These are phyloP conservation scores for Macrosoma leucophasiata DNA, from an alignment of 2,888 invertebrate species.

Conservation along the genomic window DNA sequence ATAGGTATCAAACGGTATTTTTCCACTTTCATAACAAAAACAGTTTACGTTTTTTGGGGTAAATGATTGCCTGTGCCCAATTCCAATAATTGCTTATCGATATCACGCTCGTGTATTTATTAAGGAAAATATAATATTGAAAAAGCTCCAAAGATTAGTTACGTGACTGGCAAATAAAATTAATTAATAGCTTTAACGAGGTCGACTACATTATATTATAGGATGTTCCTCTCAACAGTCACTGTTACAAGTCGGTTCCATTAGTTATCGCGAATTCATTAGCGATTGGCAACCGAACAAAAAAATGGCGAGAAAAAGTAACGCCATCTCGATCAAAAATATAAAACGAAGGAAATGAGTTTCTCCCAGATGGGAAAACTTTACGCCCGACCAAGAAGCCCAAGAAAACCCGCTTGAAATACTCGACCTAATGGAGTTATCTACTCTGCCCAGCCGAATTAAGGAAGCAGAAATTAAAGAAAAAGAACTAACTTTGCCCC, in stretches of 20 bases:
- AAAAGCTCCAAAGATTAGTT: too few species aligned
- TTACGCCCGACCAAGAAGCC: slow-evolving; percentile 19
- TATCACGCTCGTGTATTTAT: too few species aligned
- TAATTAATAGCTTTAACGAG: too few species aligned
- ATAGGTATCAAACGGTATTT: too few species aligned
- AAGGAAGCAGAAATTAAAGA: slow-evolving; percentile 34
- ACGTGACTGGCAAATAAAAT: too few species aligned
- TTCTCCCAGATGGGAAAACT: slow-evolving; percentile 47
- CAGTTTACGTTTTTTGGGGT: too few species aligned
- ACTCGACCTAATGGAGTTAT: slow-evolving; percentile 40
- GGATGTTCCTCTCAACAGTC: slow-evolving; percentile 1
- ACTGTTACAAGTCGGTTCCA: slow-evolving; percentile 8
- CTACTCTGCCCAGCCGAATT: slow-evolving; percentile 33
- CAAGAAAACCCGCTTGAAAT: slow-evolving; percentile 40
- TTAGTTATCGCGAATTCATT: slow-evolving; percentile 10
- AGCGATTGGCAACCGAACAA: slow-evolving; percentile 2
- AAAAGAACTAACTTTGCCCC: slow-evolving; percentile 17
- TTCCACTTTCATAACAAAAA: too few species aligned
- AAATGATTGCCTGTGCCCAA: too few species aligned
- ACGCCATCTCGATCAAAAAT: slow-evolving; percentile 18
- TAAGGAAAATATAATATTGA: too few species aligned
- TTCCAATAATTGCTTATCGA: too few species aligned
- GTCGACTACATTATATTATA: too few species aligned
- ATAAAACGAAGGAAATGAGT: slow-evolving; percentile 40
- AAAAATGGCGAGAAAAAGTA: slow-evolving; percentile 17